Percentiles rank a stretch among this genome's conserved stretches.
These are phyloP conservation scores for Tragelaphus scriptus DNA, from an alignment of 2,113 vertebrate species.

Conservation along the genomic window DNA sequence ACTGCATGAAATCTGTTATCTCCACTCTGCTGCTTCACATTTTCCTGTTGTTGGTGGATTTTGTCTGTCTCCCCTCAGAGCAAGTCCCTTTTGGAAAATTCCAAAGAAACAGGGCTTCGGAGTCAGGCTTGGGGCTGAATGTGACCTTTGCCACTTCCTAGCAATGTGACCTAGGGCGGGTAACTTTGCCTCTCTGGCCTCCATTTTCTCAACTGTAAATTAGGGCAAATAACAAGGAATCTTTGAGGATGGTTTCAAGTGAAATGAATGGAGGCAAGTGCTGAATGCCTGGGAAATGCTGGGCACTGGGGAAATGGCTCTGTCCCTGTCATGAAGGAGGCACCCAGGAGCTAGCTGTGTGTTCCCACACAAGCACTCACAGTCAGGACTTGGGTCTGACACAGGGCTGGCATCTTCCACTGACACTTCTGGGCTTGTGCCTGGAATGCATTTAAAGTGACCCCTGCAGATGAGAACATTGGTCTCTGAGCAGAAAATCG, in stretches of 20 bases:
- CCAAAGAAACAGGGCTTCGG: not conserved
- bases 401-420: not conserved
- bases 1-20: not conserved
- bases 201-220: not conserved
- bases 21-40: not conserved
- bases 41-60: not conserved
- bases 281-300: not conserved
- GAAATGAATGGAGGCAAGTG: not conserved
- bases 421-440: not conserved
- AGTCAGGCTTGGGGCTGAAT: not conserved
- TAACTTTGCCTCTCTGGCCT: not conserved
- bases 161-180: not conserved
- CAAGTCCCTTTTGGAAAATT: slow-evolving; percentile 17
- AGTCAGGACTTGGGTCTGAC: not conserved
- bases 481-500: slow-evolving; percentile 1
- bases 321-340: not conserved
- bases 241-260: not conserved
- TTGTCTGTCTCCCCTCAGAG: not conserved
- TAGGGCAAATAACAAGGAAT: not conserved
- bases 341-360: not conserved
- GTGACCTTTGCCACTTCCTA: not conserved
- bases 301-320: not conserved
- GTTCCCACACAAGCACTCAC: not conserved
- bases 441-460: slow-evolving; percentile 34
- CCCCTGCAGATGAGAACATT: not conserved